phyloP scores from a whole-genome alignment of 1,140 invertebrate species.

The Macrotrachela quadricornifera region DNA sequence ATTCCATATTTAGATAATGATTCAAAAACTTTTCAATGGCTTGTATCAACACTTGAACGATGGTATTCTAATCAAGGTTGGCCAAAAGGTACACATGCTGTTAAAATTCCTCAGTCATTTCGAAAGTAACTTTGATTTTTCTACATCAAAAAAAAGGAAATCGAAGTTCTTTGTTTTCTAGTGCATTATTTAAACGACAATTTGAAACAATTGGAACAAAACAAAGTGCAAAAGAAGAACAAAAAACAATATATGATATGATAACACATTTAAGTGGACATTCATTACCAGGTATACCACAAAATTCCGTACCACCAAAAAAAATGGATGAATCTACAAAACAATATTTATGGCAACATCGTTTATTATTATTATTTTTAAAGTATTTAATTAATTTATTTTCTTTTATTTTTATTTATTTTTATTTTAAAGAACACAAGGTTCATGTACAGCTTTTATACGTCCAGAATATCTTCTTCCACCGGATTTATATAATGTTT shows the following conservation, averaged over 20 bases:
- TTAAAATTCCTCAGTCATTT: slow-evolving; percentile 4
- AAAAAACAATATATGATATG: slow-evolving; percentile 25
- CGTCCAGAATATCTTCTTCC: slow-evolving; percentile 29
- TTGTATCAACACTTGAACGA: neutral
- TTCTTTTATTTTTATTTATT: neutral
- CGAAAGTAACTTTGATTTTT: neutral
- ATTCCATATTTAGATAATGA: no score
- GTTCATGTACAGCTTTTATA: slow-evolving; percentile 23
- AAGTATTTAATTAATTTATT: slow-evolving; percentile 14
- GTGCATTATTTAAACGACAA: neutral
- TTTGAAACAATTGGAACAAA: slow-evolving; percentile 4
- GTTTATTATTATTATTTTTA: slow-evolving; percentile 27
- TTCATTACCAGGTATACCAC: slow-evolving; percentile 22
- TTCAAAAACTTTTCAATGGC: no score
- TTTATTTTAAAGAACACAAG: slow-evolving; percentile 19
- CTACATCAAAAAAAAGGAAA: neutral
- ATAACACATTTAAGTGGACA: slow-evolving; percentile 22
- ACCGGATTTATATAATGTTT: slow-evolving; percentile 20
- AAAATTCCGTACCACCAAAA: slow-evolving; percentile 19
- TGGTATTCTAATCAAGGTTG: slow-evolving; percentile 5
- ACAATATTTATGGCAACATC: slow-evolving; percentile 28
- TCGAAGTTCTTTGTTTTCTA: no score
- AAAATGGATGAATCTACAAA: slow-evolving; percentile 24
- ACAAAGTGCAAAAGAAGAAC: slow-evolving; percentile 5
- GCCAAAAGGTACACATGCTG: neutral